phyloP scores from a whole-genome alignment of 2,888 invertebrate species.

The Amiota minor region DNA sequence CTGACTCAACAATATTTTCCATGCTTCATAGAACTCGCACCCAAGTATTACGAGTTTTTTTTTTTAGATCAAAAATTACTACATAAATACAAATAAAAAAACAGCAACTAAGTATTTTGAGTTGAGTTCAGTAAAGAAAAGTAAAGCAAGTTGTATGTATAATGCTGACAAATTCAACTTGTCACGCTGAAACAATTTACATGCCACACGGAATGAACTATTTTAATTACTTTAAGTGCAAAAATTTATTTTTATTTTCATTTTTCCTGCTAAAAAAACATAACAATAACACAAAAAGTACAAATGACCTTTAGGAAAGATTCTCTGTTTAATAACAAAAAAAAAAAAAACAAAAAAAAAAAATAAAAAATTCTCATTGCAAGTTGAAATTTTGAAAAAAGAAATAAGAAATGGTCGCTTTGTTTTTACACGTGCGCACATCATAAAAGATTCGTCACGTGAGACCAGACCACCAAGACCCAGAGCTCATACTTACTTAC shows the following conservation, averaged over 20 bases:
- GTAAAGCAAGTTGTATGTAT: constrained; percentile 3
- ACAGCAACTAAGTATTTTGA: background rate
- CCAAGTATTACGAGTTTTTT: background rate
- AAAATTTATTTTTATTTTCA: background rate
- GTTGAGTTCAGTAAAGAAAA: background rate
- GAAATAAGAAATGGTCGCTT: no score
- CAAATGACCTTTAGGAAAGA: constrained; percentile 5
- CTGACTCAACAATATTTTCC: constrained; percentile 23
- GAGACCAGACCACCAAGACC: no score
- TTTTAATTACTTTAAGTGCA: constrained; percentile 24
- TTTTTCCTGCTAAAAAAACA: background rate
- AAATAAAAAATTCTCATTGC: no score
- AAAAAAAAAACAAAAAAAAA: no score
- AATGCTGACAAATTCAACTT: constrained; percentile 36
- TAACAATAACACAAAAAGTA: background rate
- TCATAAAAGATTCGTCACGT: no score
- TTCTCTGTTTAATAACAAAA: no score
- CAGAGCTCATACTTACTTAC: no score
- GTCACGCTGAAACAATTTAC: constrained; percentile 44
- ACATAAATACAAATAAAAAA: background rate
- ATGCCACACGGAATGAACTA: constrained; percentile 6
- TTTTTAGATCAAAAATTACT: background rate
- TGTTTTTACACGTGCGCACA: no score
- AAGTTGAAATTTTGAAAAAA: no score
- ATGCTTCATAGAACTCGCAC: background rate